Conservation (phyloP, 2,113 vertebrate genomes). For the Zosterops hypoxanthus region DNA sequence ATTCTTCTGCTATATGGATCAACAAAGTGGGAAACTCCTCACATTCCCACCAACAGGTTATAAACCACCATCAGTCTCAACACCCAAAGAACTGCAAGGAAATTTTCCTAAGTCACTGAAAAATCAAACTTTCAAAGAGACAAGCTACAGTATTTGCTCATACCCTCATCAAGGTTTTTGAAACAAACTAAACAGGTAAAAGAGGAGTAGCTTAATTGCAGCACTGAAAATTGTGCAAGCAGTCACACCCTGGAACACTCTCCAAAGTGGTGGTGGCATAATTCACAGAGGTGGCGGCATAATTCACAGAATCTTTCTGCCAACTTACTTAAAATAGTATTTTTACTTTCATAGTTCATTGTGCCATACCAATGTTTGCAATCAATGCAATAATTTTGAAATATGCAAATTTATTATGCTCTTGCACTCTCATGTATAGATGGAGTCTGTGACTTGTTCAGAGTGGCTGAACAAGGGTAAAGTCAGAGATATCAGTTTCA, state of each 20-base stretch:
- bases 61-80: neutral
- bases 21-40: neutral
- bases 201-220: neutral
- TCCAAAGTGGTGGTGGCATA: neutral
- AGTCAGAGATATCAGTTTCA: neutral
- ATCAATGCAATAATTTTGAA: neutral
- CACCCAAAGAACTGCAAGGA: neutral
- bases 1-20: neutral
- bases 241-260: neutral
- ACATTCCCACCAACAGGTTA: neutral
- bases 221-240: neutral
- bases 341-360: neutral
- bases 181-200: neutral
- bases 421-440: neutral
- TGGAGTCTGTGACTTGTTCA: neutral
- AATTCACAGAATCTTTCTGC: neutral
- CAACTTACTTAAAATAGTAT: neutral
- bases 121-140: neutral
- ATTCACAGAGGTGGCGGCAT: neutral
- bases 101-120: neutral
- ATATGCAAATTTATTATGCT: neutral
- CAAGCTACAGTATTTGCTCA: neutral
- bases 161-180: fast-evolving
- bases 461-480: neutral
- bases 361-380: neutral